Base-by-base conservation (phyloP, 2,888 invertebrate species). In the Melangyna quadrimaculata region DNA sequence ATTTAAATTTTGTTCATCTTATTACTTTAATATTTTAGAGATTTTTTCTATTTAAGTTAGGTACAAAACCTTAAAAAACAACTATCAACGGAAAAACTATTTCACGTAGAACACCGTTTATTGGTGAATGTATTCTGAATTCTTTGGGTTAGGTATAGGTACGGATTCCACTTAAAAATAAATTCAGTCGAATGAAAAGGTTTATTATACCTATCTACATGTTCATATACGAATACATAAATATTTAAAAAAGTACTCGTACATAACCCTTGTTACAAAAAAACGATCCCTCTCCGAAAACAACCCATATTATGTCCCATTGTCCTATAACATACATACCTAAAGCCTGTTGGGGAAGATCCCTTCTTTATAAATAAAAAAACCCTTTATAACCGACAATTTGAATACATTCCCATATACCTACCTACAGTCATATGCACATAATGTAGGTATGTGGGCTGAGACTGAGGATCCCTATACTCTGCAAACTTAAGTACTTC, bases 381-480 rank as follows among this genome's bases (percentile, higher is more conserved):
- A 83, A 78, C 78, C 78, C 72, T 73, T 43, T 61, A 48, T 14
- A 67, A 73, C 45, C 69, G 48, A 48, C 67, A 73, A 73, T 78
- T 79, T 74, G 74, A 65, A 79, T 84, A 70, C 71, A 79, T 71
- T 79, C 74, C 71, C 53, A 74, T 84, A 65, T 74, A 67, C n/a
- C n/a, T n/a, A n/a, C n/a, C n/a, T n/a, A n/a, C n/a, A n/a, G n/a
- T n/a, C n/a, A n/a, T n/a, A n/a, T n/a, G n/a, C n/a, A n/a, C 48
- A 51, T 67, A 67, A 67, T 48, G 3, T 67, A 48, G 65, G 48
- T 48, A 48, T 35, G 48, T 51, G 67, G 51, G 48, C 51, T 51
- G 51, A 63, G 63, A 2, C 69, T 51, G 78, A 79, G 71, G 74
- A 75, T 79, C 79, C 79, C 73, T 78, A 9, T 70, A 43, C 59